Evolutionary conservation across 2,888 invertebrate species (phyloP), one percentile per base, ranked within the genome.

Genomic region (Himalopsyche tibetana): DNA sequence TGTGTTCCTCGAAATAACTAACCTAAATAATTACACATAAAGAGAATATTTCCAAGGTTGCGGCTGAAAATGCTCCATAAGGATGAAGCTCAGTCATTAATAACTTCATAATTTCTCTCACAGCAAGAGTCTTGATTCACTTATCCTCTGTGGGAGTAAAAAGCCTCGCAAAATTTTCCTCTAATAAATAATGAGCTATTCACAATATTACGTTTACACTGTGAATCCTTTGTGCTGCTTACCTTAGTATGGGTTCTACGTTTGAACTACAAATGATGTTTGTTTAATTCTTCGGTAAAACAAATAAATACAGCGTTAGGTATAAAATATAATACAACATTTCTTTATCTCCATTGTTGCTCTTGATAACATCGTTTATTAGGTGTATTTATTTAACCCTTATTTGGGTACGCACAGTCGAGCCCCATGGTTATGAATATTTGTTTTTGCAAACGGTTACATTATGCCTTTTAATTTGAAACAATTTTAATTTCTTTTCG

Each of bases 91-190:
- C 82, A 38, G 55, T 87, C 84, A 87, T 87, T 87, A 87, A 87
- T 87, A 87, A 87, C 83, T 85, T 83, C 82, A 87, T 87, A 82
- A 87, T 87, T 87, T 87, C 84, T 79, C 84, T 63, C 82, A 45
- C 84, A 51, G 55, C 82, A 55, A 51, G 55, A 55, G 55, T 82
- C 55, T 55, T 82, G 82, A 82, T 82, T 82, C 51, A 82, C 82
- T 82, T 82, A 82, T 45, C 85, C 82, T 63, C 82, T 51, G 51
- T 38, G 28, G 80, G 84, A 81, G 56, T 81, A 56, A 81, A 84
- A 81, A 84, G 80, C 81, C 40, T 36, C 81, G 82, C 80, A 45
- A 84, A 69, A 84, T 84, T 84, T 84, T 84, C 84, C 36, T 51
- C 79, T 80, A 55, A 84, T 84, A 84, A 84, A 84, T 84, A 84